A percentile compares a stretch with the other conserved stretches of the same genome.
These are phyloP conservation scores for Coptotermes formosanus DNA, from an alignment of 1,140 invertebrate genomes.

Conservation along the genomic window DNA sequence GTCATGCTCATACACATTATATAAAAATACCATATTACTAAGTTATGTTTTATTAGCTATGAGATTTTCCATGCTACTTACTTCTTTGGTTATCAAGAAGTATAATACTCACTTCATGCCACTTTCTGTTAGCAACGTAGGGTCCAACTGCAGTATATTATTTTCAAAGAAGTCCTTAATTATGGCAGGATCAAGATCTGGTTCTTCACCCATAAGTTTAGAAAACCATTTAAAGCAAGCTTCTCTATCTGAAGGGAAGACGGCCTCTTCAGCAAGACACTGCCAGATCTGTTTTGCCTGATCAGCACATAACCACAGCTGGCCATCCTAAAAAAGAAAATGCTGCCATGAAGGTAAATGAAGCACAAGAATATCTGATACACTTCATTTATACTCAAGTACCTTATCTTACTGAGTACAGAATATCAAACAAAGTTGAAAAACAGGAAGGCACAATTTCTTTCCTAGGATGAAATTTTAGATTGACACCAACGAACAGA, in stretches of 20 bases:
- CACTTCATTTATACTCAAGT: too few species aligned
- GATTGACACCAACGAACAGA: too few species aligned
- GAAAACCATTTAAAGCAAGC: slow-evolving; percentile 99
- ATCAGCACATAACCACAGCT: slow-evolving; percentile 92
- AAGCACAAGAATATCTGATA: neutral
- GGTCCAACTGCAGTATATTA: slow-evolving; percentile 91
- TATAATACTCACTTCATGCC: slow-evolving; percentile 77
- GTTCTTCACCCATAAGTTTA: slow-evolving; percentile 97
- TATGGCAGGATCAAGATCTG: slow-evolving; percentile 94
- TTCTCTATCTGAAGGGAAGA: slow-evolving; percentile 88
- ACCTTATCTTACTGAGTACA: too few species aligned
- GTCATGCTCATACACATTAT: too few species aligned
- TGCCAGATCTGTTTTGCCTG: slow-evolving; percentile 98
- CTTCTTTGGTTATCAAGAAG: too few species aligned
- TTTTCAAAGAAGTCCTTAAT: slow-evolving; percentile 96
- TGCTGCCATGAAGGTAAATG: neutral
- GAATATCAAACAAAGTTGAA: too few species aligned
- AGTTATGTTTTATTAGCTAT: too few species aligned
- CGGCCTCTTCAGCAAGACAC: slow-evolving; percentile 89
- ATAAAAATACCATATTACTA: too few species aligned
- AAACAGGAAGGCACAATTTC: too few species aligned
- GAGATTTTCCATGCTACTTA: too few species aligned
- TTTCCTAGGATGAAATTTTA: too few species aligned
- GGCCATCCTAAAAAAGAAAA: slow-evolving; percentile 68
- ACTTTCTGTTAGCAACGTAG: slow-evolving; percentile 87